Conservation (phyloP, 1,140 invertebrate species). For the Carposina sasakii region DNA sequence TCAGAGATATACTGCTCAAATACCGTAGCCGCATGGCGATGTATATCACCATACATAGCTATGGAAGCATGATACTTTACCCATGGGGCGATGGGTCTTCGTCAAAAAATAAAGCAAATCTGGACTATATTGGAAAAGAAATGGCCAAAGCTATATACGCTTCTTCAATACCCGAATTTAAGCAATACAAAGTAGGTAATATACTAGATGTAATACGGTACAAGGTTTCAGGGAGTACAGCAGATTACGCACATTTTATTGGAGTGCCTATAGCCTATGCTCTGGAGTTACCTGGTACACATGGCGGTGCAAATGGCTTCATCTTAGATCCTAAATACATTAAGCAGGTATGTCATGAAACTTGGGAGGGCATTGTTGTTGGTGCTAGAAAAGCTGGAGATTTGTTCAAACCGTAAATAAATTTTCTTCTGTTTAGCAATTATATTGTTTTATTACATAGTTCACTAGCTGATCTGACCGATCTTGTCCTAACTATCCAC, state of each 20-base stretch:
- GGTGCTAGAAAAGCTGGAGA: slow-evolving; percentile 36
- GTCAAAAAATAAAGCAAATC: slow-evolving; percentile 35
- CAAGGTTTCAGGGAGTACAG: slow-evolving; percentile 75
- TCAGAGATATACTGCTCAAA: slow-evolving; percentile 70
- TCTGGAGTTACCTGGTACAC: slow-evolving; percentile 76
- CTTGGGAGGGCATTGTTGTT: slow-evolving; percentile 78
- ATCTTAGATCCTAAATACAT: slow-evolving; percentile 75
- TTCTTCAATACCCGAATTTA: slow-evolving; percentile 35
- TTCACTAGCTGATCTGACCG: too few species aligned
- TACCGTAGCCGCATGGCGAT: slow-evolving; percentile 66
- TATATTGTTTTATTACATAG: too few species aligned
- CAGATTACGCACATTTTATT: slow-evolving; percentile 78
- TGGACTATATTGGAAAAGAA: slow-evolving; percentile 45
- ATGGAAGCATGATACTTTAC: slow-evolving; percentile 75
- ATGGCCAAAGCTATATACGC: slow-evolving; percentile 54
- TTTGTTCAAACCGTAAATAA: too few species aligned
- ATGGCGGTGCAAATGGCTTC: slow-evolving; percentile 48
- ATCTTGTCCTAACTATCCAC: too few species aligned
- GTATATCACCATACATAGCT: slow-evolving; percentile 78
- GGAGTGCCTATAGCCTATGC: slow-evolving; percentile 77
- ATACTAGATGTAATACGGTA: slow-evolving; percentile 33
- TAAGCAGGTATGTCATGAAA: slow-evolving; percentile 72
- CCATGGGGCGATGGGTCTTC: slow-evolving; percentile 74
- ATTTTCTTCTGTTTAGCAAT: too few species aligned
- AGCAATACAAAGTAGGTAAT: slow-evolving; percentile 57